Evolutionary conservation across 1,140 invertebrate genomes (phyloP), one percentile per base, ranked within the genome.

Genomic region (Agrypnia vestita): DNA sequence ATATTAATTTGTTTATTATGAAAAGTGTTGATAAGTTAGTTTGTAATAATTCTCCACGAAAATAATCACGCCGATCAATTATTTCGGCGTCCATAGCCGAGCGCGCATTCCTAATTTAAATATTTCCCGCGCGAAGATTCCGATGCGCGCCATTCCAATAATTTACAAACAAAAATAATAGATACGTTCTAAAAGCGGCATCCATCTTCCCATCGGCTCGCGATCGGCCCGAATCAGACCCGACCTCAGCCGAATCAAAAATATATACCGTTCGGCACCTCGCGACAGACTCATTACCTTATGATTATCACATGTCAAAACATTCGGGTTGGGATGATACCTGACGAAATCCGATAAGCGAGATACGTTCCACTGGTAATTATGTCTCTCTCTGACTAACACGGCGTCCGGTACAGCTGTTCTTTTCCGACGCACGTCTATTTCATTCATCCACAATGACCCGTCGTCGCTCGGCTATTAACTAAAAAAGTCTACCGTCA

Each of bases 261-360:
- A 79, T 79, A 74, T 35, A 35, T 69, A 79, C 56, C 62, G 77
- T 64, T 78, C 77, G 69, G 77, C 77, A 71, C 61, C 64, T 53
- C 51, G 53, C 78, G 78, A 73, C 78, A 56, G 44, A 61, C 74
- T 76, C 86, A 89, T 89, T 89, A 89, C 88, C 88, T 88, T 85
- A 85, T 88, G 87, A 89, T 89, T 89, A 89, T 89, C 88, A 87
- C 88, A 87, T 89, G 88, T 89, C 88, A 89, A 89, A 89, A 89
- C 88, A 89, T 89, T 55, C 76, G 59, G 75, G 17, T 64, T 15
- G 59, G 46, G 62, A 56, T 78, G 76, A 78, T 78, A 78, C 76
- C 76, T 78, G 76, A 87, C 88, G 87, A 88, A 89, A 89, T 89
- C 88, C 88, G 88, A 89, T 89, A 89, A 89, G 88, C 86, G 87